Percentiles rank a stretch among this genome's conserved stretches.
Evolutionary conservation across 2,888 invertebrate genomes (phyloP).

Genomic region (Drosophila infuscata): DNA sequence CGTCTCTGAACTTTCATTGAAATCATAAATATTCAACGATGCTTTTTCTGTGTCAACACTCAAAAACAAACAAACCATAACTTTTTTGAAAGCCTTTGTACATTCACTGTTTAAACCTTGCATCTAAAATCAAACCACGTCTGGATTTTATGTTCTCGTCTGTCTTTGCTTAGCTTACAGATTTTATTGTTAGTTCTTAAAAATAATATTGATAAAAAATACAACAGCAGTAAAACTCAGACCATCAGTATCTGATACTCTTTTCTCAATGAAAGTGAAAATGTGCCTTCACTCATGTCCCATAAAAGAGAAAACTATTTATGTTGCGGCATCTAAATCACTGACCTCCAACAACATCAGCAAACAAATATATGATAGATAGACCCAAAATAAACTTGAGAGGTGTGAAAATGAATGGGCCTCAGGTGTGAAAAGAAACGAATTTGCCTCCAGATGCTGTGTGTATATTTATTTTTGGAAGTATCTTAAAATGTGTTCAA

Average conservation of each 20-base stretch:
- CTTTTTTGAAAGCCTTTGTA: background rate
- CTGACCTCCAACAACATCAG: slow-evolving; percentile 18
- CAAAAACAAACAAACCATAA: background rate
- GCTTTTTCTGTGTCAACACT: background rate
- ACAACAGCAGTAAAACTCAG: background rate
- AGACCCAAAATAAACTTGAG: slow-evolving; percentile 33
- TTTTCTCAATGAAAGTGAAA: background rate
- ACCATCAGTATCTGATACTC: background rate
- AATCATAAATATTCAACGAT: background rate
- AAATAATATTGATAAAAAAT: background rate
- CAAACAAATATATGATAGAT: slow-evolving; percentile 10
- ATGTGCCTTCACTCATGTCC: background rate
- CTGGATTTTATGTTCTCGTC: background rate
- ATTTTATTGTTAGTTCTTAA: background rate
- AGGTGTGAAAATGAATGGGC: slow-evolving; percentile 54
- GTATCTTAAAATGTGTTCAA: slow-evolving; percentile 33
- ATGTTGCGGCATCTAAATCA: background rate
- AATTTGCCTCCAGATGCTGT: slow-evolving; percentile 31
- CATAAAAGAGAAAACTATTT: background rate
- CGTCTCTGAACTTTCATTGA: slow-evolving; percentile 19
- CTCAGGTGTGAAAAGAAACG: slow-evolving; percentile 64
- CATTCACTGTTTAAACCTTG: background rate
- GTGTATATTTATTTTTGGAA: slow-evolving; percentile 57
- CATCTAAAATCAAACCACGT: background rate
- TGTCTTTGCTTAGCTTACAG: background rate